phyloP scores from a whole-genome alignment of 2,797 vertebrate species.

The Notolabrus celidotus region DNA sequence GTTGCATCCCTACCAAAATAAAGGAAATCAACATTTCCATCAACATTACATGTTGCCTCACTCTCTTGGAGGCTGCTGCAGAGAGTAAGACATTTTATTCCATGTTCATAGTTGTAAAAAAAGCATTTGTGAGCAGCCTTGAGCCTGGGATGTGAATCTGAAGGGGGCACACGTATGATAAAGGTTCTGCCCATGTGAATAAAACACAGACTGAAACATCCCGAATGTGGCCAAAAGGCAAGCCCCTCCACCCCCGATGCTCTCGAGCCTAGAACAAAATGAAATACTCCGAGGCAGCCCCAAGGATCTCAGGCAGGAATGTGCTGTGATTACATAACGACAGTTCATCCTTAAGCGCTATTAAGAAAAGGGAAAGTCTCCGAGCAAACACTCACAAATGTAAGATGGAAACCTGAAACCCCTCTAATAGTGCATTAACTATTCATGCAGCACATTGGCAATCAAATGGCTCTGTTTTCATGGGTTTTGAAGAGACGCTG shows the following conservation, averaged over 20 bases:
- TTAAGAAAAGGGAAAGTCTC: slow-evolving; percentile 67
- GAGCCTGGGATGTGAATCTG: slow-evolving; percentile 46
- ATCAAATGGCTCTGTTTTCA: slow-evolving; percentile 57
- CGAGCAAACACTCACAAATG: slow-evolving; percentile 64
- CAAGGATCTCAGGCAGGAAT: slow-evolving; percentile 55
- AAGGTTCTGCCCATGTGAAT: slow-evolving; percentile 48
- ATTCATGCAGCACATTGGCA: slow-evolving; percentile 72
- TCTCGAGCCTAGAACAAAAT: slow-evolving; percentile 53
- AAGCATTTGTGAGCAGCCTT: slow-evolving; percentile 35
- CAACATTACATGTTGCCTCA: too few relatives aligned
- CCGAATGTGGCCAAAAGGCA: slow-evolving; percentile 54
- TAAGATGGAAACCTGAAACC: slow-evolving; percentile 52
- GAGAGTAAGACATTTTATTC: slow-evolving; percentile 10
- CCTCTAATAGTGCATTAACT: slow-evolving; percentile 67
- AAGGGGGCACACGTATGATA: slow-evolving; percentile 22
- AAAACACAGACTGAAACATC: slow-evolving; percentile 42
- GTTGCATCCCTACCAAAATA: too few relatives aligned
- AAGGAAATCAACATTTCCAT: too few relatives aligned
- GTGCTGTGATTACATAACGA: slow-evolving; percentile 66
- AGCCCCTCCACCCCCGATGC: slow-evolving; percentile 11
- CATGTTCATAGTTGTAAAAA: slow-evolving; percentile 11
- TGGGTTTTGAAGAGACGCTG: slow-evolving; percentile 43
- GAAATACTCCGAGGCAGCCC: slow-evolving; percentile 59
- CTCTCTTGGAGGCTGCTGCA: not conserved
- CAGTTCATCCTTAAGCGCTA: slow-evolving; percentile 65